Base-by-base conservation (phyloP, 2,113 vertebrate species). In the Hippocampus comes region DNA sequence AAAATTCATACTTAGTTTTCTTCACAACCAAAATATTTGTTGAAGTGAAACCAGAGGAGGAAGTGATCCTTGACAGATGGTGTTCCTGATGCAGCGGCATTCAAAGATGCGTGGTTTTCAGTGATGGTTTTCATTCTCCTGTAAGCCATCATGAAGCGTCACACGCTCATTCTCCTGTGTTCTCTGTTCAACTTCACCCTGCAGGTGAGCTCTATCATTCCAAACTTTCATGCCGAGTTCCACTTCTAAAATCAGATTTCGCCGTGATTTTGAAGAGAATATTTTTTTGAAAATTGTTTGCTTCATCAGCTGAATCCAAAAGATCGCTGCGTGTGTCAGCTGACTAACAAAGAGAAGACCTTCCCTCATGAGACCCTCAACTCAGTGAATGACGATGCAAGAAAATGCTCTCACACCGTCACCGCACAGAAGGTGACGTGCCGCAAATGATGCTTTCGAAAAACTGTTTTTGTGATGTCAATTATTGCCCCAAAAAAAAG, bases 291-390 rank as follows among this genome's bases (percentile, higher is more conserved):
- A 20, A n/a, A 21, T n/a, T 57, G 34, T 14, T 10, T 25, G 10
- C 18, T 25, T 55, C 11, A 5, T 72, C 56, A 90, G 88, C 55
- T 17, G 15, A 1, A 46, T 21, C 30, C 57, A 5, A 0, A 1
- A 10, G 75, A 78, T 0, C 51, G 9, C 0, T 93, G 93, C 74
- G 20, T 49, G 15, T 93, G 93, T 86, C 86, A 93, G 46, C 27
- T 93, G 41, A 75, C 23, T 1, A 86, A 68, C 64, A 46, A 74
- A 6, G 82, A 76, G 25, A 63, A 70, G 21, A 4, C 64, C 0
- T 92, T 93, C 27, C 92, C 93, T 60, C 59, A 69, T 5, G 72
- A 82, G 17, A 80, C 79, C 69, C 82, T 93, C 18, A 25, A 61
- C 7, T 68, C n/a, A 4, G 65, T 83, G 12, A 72, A 75, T n/a